A percentile compares a stretch with the other conserved stretches of the same genome.
Evolutionary conservation across 2,888 invertebrate genomes (phyloP).

Genomic region (Agonopterix subpropinquella): DNA sequence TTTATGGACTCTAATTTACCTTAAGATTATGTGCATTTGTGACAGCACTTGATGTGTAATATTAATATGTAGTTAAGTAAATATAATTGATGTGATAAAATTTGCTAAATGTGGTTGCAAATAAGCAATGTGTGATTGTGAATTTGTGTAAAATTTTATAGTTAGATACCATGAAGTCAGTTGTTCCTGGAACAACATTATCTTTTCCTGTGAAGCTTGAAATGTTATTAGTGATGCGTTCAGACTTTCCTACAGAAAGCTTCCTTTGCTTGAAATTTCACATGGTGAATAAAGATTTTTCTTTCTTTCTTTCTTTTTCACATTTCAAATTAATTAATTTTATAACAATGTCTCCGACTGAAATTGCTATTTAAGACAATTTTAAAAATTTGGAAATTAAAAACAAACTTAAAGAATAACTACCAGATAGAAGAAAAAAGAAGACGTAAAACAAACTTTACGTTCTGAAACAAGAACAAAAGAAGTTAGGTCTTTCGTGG

Average conservation of each 20-base stretch:
- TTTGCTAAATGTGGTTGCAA: slow-evolving; percentile 28
- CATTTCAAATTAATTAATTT: no score
- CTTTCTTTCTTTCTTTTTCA: no score
- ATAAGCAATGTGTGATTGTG: slow-evolving; percentile 40
- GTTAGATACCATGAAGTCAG: slow-evolving; percentile 4
- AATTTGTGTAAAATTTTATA: slow-evolving; percentile 16
- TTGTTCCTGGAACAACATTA: neutral
- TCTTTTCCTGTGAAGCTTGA: slow-evolving; percentile 24
- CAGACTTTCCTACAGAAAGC: slow-evolving; percentile 17
- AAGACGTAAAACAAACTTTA: no score
- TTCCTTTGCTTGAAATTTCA: slow-evolving; percentile 20
- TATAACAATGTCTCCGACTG: no score
- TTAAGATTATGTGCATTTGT: slow-evolving; percentile 3
- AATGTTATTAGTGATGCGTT: slow-evolving; percentile 18
- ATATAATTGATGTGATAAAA: slow-evolving; percentile 21
- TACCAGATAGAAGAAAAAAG: no score
- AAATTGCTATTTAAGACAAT: no score
- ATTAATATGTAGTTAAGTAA: slow-evolving; percentile 19
- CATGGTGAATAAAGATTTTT: no score
- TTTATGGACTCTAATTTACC: neutral
- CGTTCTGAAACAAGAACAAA: no score
- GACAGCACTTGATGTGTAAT: slow-evolving; percentile 15
- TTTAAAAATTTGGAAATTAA: no score
- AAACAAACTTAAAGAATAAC: no score
- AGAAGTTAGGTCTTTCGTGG: no score